A percentile compares a stretch with the other conserved stretches of the same genome.
Conservation (phyloP, 1,140 invertebrate species). For the Aphaenogaster floridana region DNA sequence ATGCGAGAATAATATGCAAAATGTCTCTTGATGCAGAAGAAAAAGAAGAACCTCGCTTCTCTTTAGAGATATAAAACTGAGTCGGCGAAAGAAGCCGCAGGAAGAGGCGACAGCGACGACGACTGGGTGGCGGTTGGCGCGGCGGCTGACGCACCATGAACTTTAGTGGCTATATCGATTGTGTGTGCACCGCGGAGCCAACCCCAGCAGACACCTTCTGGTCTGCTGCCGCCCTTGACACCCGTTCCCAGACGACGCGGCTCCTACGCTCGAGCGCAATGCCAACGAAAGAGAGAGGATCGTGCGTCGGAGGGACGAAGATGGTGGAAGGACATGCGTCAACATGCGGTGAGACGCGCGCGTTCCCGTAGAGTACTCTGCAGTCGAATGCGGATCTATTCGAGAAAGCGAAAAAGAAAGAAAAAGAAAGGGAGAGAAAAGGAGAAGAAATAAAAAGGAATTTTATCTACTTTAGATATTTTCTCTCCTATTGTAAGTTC, state of each 20-base stretch:
- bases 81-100: constrained; percentile 8
- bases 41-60: not conserved
- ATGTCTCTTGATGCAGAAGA: not conserved
- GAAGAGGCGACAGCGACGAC: not conserved
- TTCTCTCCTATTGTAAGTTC: not conserved
- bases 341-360: constrained; percentile 48
- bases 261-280: constrained; percentile 53
- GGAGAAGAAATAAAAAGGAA: not conserved
- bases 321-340: constrained; percentile 40
- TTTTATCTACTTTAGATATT: not conserved
- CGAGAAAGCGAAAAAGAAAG: not conserved
- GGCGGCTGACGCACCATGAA: constrained; percentile 82
- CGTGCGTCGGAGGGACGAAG: constrained; percentile 29
- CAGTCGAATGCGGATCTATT: constrained; percentile 42
- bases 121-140: constrained; percentile 45
- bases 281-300: constrained; percentile 60
- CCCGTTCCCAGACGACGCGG: constrained; percentile 72
- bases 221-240: constrained; percentile 84
- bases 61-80: constrained; percentile 31
- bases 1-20: not conserved
- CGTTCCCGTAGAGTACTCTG: constrained; percentile 7
- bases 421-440: not conserved
- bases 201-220: constrained; percentile 80
- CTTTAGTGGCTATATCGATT: constrained; percentile 86
- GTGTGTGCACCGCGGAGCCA: constrained; percentile 76